Conservation (phyloP, 1,140 invertebrate species). For the Drosophila navojoa region DNA sequence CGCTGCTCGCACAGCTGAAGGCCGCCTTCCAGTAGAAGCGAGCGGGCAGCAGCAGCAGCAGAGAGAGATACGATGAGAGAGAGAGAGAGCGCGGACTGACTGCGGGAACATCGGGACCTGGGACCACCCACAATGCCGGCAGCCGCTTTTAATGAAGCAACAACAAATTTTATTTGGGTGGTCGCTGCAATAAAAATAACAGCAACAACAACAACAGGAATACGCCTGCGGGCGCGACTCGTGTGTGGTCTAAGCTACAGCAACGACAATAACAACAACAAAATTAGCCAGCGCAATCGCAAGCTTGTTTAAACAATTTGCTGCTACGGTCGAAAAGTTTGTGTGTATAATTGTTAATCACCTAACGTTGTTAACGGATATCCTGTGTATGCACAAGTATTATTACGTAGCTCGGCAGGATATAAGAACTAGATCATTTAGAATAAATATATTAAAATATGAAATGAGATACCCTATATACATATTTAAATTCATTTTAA, state of each 20-base stretch:
- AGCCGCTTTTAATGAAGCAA: slow-evolving; percentile 75
- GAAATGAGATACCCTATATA: no score
- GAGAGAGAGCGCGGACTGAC: neutral
- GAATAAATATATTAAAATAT: no score
- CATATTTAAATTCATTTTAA: no score
- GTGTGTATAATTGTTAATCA: slow-evolving; percentile 2
- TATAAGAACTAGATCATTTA: no score
- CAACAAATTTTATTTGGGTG: slow-evolving; percentile 72
- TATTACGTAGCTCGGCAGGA: no score
- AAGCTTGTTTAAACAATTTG: slow-evolving; percentile 41
- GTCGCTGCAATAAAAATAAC: slow-evolving; percentile 65
- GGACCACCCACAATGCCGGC: slow-evolving; percentile 75
- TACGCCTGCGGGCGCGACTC: slow-evolving; percentile 28
- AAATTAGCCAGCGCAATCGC: slow-evolving; percentile 33
- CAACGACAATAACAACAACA: slow-evolving; percentile 13
- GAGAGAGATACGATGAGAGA: neutral
- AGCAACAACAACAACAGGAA: slow-evolving; percentile 37
- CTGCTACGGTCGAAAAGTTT: neutral
- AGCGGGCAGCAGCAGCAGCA: slow-evolving; percentile 4
- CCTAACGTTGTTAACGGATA: neutral
- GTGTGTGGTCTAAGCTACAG: slow-evolving; percentile 58
- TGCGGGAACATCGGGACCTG: slow-evolving; percentile 9
- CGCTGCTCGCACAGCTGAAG: slow-evolving; percentile 49
- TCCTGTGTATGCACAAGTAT: neutral
- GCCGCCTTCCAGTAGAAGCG: slow-evolving; percentile 49